Evolutionary conservation across 1,140 invertebrate genomes (phyloP), one percentile per base, ranked within the genome.

Genomic region (Littorina saxatilis): DNA sequence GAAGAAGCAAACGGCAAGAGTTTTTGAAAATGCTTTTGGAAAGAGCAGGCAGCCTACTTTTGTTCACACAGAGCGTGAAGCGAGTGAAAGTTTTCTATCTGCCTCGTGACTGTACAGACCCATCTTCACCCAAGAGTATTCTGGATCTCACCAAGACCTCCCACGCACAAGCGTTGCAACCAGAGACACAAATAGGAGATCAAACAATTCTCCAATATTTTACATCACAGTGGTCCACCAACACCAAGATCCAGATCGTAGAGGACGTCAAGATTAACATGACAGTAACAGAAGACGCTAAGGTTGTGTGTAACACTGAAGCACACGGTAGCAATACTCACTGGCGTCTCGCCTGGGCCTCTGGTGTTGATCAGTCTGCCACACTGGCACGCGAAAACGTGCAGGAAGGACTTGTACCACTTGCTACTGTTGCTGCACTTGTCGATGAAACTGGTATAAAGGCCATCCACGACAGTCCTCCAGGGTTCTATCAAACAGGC

Each of bases 1-100:
- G 87, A 20, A 58, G 83, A n/a, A 35, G 79, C 13, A 85, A 91
- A 68, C 84, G 91, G 72, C 82, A 76, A 50, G 50, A 73, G 27
- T 83, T 92, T n/a, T 80, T 92, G 13, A 23, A 84, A 32, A 87
- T 89, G 79, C 79, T 91, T 27, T 76, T 86, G 39, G 76, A 86
- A 73, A 73, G 81, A 39, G 86, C 86, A 27, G 88, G 88, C 63
- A 87, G 85, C 47, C 29, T 91, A n/a, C 82, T 91, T 3, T 81
- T 92, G 15, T 92, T 92, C 81, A 90, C 89, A 15, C 91, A 91
- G 80, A 88, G 90, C 80, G 87, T 92, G 9, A 72, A 79, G 66
- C 73, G 80, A 58, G 80, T 92, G 40, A 80, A 86, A 76, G 81
- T 91, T 50, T 88, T 86, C 84, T 86, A 91, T 80, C 79, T 91